These are phyloP conservation scores for Triplophysa siluroides DNA, from an alignment of 2,113 vertebrate genomes.

Conservation along the genomic window DNA sequence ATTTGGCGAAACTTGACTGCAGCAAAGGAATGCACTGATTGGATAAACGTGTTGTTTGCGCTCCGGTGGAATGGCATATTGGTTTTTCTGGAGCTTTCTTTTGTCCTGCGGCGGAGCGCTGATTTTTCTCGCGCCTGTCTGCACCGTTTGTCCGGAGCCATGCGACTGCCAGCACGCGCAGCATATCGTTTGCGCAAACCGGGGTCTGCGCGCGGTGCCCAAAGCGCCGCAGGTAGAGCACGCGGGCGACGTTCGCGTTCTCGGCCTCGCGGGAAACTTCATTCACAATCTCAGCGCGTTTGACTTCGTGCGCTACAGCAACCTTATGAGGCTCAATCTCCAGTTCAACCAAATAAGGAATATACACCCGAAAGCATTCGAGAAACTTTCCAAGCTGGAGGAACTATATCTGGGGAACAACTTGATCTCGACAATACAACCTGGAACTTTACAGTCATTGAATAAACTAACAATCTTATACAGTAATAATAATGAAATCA, in stretches of 20 bases:
- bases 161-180: constrained; percentile 92
- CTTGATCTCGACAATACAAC: constrained; percentile 74
- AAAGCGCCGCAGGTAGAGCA: constrained; percentile 65
- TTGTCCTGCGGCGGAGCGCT: constrained; percentile 63
- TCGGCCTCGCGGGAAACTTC: constrained; percentile 93
- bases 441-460: constrained; percentile 80
- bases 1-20: neutral
- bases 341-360: constrained; percentile 90
- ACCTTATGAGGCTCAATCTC: constrained; percentile 85
- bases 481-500: constrained; percentile 85
- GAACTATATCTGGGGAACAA: constrained; percentile 96
- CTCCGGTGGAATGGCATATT: constrained; percentile 69
- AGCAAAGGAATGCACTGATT: constrained; percentile 54
- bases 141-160: constrained; percentile 81
- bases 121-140: constrained; percentile 55
- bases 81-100: constrained; percentile 64
- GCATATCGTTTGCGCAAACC: constrained; percentile 90
- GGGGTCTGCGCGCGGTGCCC: constrained; percentile 85
- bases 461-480: constrained; percentile 85
- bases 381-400: constrained; percentile 81
- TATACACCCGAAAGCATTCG: constrained; percentile 87
- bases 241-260: constrained; percentile 80
- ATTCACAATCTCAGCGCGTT: constrained; percentile 85
- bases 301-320: constrained; percentile 81
- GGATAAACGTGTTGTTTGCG: neutral